Conservation (phyloP, 2,113 vertebrate species). For the Melanerpes formicivorus region DNA sequence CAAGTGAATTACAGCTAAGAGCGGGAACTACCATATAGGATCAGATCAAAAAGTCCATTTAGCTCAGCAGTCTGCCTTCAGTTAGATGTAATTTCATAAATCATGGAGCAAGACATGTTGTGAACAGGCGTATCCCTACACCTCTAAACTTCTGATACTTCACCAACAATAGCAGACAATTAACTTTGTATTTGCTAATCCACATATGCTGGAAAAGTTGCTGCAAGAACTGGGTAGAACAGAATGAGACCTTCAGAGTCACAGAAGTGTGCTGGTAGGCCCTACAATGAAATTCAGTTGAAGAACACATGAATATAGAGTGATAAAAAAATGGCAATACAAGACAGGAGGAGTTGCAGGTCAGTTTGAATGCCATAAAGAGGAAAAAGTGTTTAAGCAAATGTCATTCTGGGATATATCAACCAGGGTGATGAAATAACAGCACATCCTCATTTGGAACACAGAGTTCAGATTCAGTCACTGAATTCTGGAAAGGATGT, state of each 20-base stretch:
- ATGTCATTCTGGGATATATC: constrained; percentile 1
- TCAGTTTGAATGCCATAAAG: not conserved
- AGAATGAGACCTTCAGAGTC: not conserved
- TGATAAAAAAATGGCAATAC: not conserved
- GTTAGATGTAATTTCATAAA: not conserved
- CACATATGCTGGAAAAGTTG: not conserved
- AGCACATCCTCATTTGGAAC: not conserved
- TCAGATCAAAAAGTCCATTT: not conserved
- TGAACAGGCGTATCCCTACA: not conserved
- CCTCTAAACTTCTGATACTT: not conserved
- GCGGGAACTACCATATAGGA: not conserved
- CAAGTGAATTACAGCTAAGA: not conserved
- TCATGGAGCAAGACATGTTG: not conserved
- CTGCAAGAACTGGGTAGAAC: not conserved
- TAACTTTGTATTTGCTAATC: not conserved
- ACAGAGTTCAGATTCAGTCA: not conserved
- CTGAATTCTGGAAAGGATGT: constrained; percentile 44
- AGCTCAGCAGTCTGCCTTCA: not conserved
- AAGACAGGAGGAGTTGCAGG: not conserved
- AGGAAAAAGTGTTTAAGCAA: not conserved
- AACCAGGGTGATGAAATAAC: constrained; percentile 42
- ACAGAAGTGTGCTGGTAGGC: not conserved
- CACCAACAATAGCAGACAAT: not conserved
- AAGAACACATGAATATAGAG: not conserved
- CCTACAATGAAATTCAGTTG: not conserved